A percentile compares a stretch with the other conserved stretches of the same genome.
Conservation (phyloP, 2,113 vertebrate species). For the Spea multiplicata region DNA sequence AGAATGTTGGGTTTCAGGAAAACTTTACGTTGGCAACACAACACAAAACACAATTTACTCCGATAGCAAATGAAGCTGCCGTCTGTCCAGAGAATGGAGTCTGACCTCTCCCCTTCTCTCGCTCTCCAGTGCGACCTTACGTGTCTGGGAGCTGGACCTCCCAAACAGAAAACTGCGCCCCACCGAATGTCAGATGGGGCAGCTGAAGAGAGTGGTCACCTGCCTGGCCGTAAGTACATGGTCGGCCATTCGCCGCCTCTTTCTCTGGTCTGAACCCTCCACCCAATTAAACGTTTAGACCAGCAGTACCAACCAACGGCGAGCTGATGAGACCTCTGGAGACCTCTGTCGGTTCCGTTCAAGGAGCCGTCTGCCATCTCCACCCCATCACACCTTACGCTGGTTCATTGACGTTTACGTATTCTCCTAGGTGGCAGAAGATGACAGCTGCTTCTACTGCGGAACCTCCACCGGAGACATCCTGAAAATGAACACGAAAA, state of each 20-base stretch:
- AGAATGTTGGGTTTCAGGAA: too few relatives aligned
- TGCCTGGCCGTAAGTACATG: slow-evolving; percentile 70
- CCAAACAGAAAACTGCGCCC: slow-evolving; percentile 75
- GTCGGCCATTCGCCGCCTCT: background rate
- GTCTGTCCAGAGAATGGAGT: background rate
- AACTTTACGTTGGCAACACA: too few relatives aligned
- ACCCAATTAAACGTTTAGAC: too few relatives aligned
- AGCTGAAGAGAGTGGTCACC: slow-evolving; percentile 68
- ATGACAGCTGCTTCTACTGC: slow-evolving; percentile 75
- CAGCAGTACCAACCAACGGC: too few relatives aligned
- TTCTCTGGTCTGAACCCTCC: background rate
- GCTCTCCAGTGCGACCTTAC: slow-evolving; percentile 70
- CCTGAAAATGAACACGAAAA: slow-evolving; percentile 73
- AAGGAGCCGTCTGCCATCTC: background rate
- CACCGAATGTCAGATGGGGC: slow-evolving; percentile 71
- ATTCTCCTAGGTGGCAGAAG: slow-evolving; percentile 65
- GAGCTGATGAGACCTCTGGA: background rate
- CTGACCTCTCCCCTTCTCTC: slow-evolving; percentile 7
- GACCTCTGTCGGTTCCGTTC: background rate
- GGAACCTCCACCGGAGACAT: slow-evolving; percentile 86
- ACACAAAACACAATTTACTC: too few relatives aligned
- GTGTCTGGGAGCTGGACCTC: slow-evolving; percentile 81
- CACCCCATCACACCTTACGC: too few relatives aligned
- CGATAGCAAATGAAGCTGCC: background rate
- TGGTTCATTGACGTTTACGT: background rate